Evolutionary conservation across 2,888 invertebrate species (phyloP), one percentile per base, ranked within the genome.

Genomic region (Carterocephalus palaemon): DNA sequence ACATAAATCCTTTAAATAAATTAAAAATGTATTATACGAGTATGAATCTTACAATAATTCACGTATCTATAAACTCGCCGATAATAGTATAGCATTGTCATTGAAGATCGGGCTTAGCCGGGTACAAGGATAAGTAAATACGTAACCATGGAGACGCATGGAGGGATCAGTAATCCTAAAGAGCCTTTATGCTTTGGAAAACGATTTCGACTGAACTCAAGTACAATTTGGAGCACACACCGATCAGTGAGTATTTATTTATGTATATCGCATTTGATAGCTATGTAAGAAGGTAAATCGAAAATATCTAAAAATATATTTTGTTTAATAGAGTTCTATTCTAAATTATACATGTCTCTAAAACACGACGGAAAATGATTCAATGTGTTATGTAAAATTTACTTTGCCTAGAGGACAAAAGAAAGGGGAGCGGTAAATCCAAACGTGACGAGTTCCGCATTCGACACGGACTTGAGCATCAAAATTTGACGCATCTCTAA

Each of bases 141-240:
- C 78, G 80, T 84, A 58, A 53, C 71, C 73, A 77, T 80, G 69
- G 70, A 50, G 54, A 82, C 82, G 41, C 41, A 17, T 33, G 68
- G 69, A 67, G 81, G 80, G 74, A 70, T 67, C 73, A 59, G 70
- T 84, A 85, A 85, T 85, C 84, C 82, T 74, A 67, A 75, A 77
- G 79, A 80, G 73, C 77, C 77, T 83, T 78, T 80, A 69, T 78
- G 71, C 71, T 65, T 69, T 60, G 59, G 59, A 59, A 75, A 73
- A 66, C 72, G 72, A 75, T 73, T 67, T 67, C 67, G 64, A 68
- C 67, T 67, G 65, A 67, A 67, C 66, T 76, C 66, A 62, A 77
- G 68, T 63, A 62, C 69, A 66, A 69, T 71, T 67, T 57, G 60
- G 56, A 60, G 65, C 62, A 60, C 61, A 64, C 67, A 64, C 52